Conservation (phyloP, 2,113 vertebrate genomes). For the Dicentrarchus labrax region DNA sequence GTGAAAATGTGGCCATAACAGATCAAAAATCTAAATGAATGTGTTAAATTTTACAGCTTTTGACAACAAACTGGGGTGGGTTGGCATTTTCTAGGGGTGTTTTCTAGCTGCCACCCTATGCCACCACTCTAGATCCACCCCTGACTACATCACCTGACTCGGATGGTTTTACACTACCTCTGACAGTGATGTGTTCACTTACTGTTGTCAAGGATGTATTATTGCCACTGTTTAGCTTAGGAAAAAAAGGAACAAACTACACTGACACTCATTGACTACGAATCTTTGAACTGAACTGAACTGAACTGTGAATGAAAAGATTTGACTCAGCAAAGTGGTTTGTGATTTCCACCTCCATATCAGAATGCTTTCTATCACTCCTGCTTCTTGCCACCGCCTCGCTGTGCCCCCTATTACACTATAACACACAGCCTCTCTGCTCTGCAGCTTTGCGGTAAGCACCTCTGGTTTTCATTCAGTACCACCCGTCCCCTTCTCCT, state of each 20-base stretch:
- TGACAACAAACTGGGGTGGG: too few species aligned
- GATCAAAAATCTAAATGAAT: too few species aligned
- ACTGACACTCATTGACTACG: too few species aligned
- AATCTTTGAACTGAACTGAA: background rate
- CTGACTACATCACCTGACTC: too few species aligned
- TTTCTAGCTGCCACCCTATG: too few species aligned
- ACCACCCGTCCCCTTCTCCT: constrained; percentile 65
- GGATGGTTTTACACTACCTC: too few species aligned
- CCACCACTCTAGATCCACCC: too few species aligned
- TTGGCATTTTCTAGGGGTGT: too few species aligned
- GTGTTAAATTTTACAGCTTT: too few species aligned
- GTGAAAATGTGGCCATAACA: too few species aligned
- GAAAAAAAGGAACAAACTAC: background rate
- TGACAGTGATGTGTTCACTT: background rate
- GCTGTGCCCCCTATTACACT: constrained; percentile 13
- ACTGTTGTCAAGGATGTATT: background rate
- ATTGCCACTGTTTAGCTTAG: background rate
- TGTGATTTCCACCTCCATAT: background rate
- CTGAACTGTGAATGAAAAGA: background rate
- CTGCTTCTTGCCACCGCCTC: constrained; percentile 14
- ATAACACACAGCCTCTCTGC: constrained; percentile 43
- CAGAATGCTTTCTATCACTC: constrained; percentile 3
- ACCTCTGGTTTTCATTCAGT: constrained; percentile 87
- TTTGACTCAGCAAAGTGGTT: background rate
- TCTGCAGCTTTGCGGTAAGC: constrained; percentile 74